These are phyloP conservation scores for Eupelmus urozonus DNA, from an alignment of 2,888 invertebrate species.

Conservation along the genomic window DNA sequence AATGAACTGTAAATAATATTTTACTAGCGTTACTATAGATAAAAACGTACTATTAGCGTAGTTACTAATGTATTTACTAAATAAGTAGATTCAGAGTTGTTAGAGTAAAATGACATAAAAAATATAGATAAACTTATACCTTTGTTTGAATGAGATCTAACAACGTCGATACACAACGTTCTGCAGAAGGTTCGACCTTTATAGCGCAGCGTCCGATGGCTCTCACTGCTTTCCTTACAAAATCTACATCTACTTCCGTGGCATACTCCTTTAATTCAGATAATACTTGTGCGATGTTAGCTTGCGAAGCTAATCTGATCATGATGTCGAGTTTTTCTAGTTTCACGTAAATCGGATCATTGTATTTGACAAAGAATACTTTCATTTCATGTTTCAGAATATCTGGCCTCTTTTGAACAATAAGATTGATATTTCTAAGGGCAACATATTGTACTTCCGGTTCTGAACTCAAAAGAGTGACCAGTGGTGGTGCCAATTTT, in stretches of 20 bases:
- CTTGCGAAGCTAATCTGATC: constrained; percentile 98
- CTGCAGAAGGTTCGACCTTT: constrained; percentile 97
- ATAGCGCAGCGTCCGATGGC: constrained; percentile 99
- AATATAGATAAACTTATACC: constrained; percentile 80
- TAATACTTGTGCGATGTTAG: constrained; percentile 98
- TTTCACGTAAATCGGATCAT: constrained; percentile 99
- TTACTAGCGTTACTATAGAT: too few species aligned
- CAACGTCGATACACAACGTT: constrained; percentile 97
- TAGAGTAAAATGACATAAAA: neutral
- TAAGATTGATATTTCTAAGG: constrained; percentile 97
- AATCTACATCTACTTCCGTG: constrained; percentile 99
- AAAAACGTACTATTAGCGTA: too few species aligned
- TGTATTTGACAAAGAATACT: constrained; percentile 99
- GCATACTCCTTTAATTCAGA: constrained; percentile 99
- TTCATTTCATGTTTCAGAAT: constrained; percentile 99
- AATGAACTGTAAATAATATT: neutral
- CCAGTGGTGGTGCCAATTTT: constrained; percentile 98
- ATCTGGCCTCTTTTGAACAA: constrained; percentile 99
- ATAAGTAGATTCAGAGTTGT: too few species aligned
- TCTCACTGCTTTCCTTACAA: constrained; percentile 98
- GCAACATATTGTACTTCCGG: constrained; percentile 99
- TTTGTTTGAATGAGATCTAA: constrained; percentile 99
- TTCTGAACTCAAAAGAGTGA: constrained; percentile 97
- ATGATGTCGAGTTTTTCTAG: constrained; percentile 99
- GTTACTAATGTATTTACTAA: too few species aligned